Conservation (phyloP, 2,888 invertebrate species). For the Sussaba pulchella region DNA sequence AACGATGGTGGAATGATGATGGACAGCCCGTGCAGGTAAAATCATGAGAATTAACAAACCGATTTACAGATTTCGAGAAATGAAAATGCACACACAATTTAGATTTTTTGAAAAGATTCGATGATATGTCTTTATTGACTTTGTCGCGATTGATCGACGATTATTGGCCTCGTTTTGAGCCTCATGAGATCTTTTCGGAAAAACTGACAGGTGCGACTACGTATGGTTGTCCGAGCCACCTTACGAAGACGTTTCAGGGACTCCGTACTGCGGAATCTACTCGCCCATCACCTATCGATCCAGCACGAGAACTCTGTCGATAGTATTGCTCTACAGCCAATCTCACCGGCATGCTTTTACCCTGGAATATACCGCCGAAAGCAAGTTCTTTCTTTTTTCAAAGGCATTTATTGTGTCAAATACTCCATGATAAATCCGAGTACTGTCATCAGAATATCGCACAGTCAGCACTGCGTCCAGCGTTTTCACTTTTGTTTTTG, state of each 20-base stretch:
- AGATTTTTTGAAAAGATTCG: no score
- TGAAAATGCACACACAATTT: no score
- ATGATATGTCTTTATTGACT: no score
- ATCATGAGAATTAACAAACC: not conserved
- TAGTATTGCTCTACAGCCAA: slow-evolving; percentile 87
- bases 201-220: slow-evolving; percentile 86
- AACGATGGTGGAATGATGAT: slow-evolving; percentile 79
- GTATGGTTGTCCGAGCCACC: slow-evolving; percentile 89
- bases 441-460: no score
- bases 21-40: slow-evolving; percentile 84
- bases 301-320: slow-evolving; percentile 86
- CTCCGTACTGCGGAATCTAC: slow-evolving; percentile 87
- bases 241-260: slow-evolving; percentile 87
- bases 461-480: not conserved
- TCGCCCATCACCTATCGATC: slow-evolving; percentile 86
- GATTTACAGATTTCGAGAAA: no score
- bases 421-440: no score
- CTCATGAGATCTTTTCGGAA: not conserved
- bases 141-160: no score
- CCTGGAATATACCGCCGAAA: slow-evolving; percentile 87
- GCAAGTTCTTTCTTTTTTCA: slow-evolving; percentile 84
- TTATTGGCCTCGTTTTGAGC: no score
- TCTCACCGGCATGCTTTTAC: slow-evolving; percentile 87
- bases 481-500: slow-evolving; percentile 12
- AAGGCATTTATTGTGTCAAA: no score